Percentiles rank a stretch among this genome's conserved stretches.
phyloP scores from a whole-genome alignment of 1,140 invertebrate species.

The Bombus affinis region DNA sequence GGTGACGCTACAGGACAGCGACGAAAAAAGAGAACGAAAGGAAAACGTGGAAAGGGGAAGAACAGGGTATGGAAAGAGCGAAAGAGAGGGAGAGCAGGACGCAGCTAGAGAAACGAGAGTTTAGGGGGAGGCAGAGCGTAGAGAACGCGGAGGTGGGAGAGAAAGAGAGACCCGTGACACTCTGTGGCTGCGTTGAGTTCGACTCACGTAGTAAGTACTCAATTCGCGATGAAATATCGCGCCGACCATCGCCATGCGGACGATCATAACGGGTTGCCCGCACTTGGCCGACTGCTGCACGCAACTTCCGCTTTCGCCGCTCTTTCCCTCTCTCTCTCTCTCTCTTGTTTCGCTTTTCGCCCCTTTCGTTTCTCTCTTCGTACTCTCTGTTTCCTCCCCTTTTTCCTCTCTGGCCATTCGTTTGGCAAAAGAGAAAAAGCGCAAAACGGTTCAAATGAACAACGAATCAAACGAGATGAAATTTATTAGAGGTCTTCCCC shows the following conservation, averaged over 20 bases:
- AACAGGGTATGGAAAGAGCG: background rate
- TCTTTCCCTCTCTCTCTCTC: constrained; percentile 30
- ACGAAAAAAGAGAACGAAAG: constrained; percentile 18
- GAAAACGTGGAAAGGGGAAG: background rate
- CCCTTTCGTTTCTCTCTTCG: background rate
- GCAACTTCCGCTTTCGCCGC: constrained; percentile 72
- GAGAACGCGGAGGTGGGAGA: constrained; percentile 38
- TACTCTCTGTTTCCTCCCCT: too few species aligned
- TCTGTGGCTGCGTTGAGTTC: constrained; percentile 74
- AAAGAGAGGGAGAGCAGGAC: background rate
- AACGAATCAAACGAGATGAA: constrained; percentile 48
- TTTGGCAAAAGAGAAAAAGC: background rate
- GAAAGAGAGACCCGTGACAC: constrained; percentile 63
- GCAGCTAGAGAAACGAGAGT: background rate
- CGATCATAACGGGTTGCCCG: constrained; percentile 74
- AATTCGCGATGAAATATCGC: constrained; percentile 77
- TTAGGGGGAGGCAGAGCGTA: background rate
- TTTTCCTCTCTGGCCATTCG: background rate
- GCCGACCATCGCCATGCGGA: constrained; percentile 68
- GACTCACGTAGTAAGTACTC: constrained; percentile 75
- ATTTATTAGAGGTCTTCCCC: constrained; percentile 52
- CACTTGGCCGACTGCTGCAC: constrained; percentile 72
- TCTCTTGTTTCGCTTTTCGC: background rate
- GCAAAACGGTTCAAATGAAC: constrained; percentile 16
- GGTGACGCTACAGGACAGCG: background rate